Evolutionary conservation across 2,888 invertebrate genomes (phyloP).

Genomic region (Lapara coniferarum): DNA sequence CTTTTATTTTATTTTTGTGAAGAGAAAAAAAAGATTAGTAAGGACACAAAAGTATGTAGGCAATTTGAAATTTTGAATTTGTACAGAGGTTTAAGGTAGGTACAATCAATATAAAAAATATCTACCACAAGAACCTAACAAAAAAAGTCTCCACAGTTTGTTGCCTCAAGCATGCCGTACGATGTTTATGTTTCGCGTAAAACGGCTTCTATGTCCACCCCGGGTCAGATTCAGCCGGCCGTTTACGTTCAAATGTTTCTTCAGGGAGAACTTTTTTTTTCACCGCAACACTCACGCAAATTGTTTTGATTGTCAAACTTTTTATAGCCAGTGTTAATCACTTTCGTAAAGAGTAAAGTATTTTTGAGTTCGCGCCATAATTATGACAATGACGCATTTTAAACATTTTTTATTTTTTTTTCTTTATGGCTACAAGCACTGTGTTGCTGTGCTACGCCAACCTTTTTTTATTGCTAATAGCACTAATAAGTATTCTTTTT

Average conservation of each 20-base stretch:
- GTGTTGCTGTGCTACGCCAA: no score
- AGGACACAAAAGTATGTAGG: no score
- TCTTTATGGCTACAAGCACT: no score
- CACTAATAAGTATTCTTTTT: no score
- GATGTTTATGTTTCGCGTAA: constrained; percentile 62
- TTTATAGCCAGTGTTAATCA: constrained; percentile 31
- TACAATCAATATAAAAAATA: neutral
- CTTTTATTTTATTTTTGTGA: no score
- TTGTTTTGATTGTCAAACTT: constrained; percentile 43
- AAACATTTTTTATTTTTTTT: no score
- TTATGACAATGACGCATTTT: neutral
- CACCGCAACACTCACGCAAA: constrained; percentile 38
- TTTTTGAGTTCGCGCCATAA: constrained; percentile 25
- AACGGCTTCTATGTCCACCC: constrained; percentile 63
- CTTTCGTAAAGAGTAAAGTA: constrained; percentile 34
- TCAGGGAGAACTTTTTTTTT: constrained; percentile 32
- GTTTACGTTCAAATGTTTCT: constrained; percentile 42
- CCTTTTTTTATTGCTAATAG: no score
- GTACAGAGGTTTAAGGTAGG: no score
- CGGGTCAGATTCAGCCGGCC: constrained; percentile 53
- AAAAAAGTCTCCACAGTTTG: neutral
- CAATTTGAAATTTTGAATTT: no score
- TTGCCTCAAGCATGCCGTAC: constrained; percentile 46
- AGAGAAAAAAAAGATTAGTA: no score
- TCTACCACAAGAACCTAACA: neutral